phyloP scores from a whole-genome alignment of 2,888 invertebrate genomes.

The Meiosimyza platycephala region DNA sequence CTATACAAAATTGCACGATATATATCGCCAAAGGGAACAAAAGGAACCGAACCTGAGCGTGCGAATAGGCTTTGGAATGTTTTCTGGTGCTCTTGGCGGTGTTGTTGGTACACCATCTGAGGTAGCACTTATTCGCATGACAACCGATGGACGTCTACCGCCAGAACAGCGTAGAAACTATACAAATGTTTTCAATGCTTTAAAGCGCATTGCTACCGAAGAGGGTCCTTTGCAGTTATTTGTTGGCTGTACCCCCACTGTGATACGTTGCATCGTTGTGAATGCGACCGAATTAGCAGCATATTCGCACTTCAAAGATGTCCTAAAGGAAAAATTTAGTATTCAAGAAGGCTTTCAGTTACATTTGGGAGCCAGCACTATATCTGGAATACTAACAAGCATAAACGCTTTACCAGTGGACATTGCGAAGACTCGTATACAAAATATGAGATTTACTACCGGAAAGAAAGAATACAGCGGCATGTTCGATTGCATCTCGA shows the following conservation, averaged over 20 bases:
- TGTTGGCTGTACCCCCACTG: conserved; percentile 90
- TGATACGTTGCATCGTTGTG: conserved; percentile 95
- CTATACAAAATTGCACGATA: conserved; percentile 90
- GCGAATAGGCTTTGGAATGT: conserved; percentile 87
- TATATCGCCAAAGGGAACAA: conserved; percentile 72
- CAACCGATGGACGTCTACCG: conserved; percentile 95
- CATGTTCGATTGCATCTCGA: conserved; percentile 82
- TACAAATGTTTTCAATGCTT: conserved; percentile 90
- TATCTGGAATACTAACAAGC: conserved; percentile 97
- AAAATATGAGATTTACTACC: conserved; percentile 89
- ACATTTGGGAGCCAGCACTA: conserved; percentile 97
- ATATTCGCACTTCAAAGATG: conserved; percentile 89
- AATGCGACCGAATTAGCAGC: conserved; percentile 98
- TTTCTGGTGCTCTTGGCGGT: conserved; percentile 80
- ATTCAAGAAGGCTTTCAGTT: conserved; percentile 80
- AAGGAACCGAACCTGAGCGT: conserved; percentile 82
- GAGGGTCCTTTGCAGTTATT: conserved; percentile 85
- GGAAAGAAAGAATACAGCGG: conserved; percentile 92
- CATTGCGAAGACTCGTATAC: conserved; percentile 98
- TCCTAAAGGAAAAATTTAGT: conserved; percentile 71
- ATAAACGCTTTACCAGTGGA: conserved; percentile 99
- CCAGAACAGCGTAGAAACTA: conserved; percentile 90
- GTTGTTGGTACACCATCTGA: conserved; percentile 99
- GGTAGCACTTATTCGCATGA: conserved; percentile 96
- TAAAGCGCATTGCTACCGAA: conserved; percentile 81